Base-by-base conservation (phyloP, 2,113 vertebrate species). In the Pitta sordida region DNA sequence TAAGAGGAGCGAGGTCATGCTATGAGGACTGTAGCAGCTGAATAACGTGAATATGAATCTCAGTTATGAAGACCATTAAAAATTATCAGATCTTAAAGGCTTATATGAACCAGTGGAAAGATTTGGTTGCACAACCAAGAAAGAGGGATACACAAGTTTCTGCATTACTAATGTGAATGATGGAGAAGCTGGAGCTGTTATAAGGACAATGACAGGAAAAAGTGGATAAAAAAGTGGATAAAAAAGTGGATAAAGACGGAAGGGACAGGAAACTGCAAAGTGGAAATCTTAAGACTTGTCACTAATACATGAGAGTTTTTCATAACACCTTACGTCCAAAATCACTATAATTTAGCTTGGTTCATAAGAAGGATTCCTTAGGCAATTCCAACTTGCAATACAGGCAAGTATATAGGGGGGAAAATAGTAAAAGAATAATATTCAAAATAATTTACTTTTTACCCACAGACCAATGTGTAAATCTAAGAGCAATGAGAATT, bases 121-220 rank as follows among this genome's bases (percentile, higher is more conserved):
- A 64, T 44, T 6, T 49, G 22, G 26, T 34, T 86, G 58, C 1
- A 1, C 32, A 58, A n/a, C 26, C 37, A 65, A 46, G 12, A 74
- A 74, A 56, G 13, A 1, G 4, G 5, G 32, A 71, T 24, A 8
- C 34, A 15, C 0, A 0, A 13, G 70, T 70, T 73, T 76, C 46
- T 71, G 49, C 85, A 88, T 46, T 78, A 41, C 46, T 43, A 13
- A 67, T 46, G 34, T 67, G 60, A 81, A 86, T n/a, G 36, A 63
- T 16, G 37, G 43, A 75, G 36, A 88, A 51, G 48, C 75, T 15
- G 15, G 56, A 91, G 62, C 37, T 90, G 29, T 75, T 78, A 52
- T 27, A 75, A 73, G 29, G 53, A 41, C n/a, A 84, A 36, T 4
- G 32, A 65, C 55, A 75, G 34, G 32, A 69, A 43, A 7, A 67